A percentile compares a stretch with the other conserved stretches of the same genome.
Conservation (phyloP, 2,888 invertebrate species). For the Thera obeliscata region DNA sequence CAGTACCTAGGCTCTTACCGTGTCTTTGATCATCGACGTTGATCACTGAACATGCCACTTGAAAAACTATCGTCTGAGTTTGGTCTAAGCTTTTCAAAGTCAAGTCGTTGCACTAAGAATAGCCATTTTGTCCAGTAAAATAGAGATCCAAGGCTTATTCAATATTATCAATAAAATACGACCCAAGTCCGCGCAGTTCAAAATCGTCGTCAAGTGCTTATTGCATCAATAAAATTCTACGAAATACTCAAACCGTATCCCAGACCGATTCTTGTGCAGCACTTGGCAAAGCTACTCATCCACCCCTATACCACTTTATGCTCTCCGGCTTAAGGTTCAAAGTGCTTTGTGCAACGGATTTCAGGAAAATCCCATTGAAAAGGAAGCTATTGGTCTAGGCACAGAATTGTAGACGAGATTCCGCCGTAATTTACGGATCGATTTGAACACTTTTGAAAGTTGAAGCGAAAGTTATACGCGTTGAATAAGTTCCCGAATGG, state of each 20-base stretch:
- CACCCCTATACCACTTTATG: conserved; percentile 28
- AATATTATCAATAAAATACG: conserved; percentile 33
- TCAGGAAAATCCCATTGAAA: conserved; percentile 28
- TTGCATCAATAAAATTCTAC: conserved; percentile 74
- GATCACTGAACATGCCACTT: no score
- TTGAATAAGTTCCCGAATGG: conserved; percentile 41
- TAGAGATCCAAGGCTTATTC: conserved; percentile 21
- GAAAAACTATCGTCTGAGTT: not conserved
- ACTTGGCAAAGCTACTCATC: conserved; percentile 29
- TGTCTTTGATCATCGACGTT: no score
- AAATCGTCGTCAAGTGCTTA: conserved; percentile 64
- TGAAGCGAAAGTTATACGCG: conserved; percentile 41
- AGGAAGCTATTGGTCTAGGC: conserved; percentile 51
- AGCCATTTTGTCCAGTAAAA: conserved; percentile 21
- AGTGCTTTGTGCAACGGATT: conserved; percentile 27
- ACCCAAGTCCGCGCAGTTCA: conserved; percentile 27
- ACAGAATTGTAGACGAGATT: conserved; percentile 52
- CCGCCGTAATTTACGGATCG: conserved; percentile 52
- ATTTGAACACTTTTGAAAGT: conserved; percentile 55
- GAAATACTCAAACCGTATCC: conserved; percentile 62
- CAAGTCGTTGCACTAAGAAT: conserved; percentile 5
- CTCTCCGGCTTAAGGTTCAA: conserved; percentile 21
- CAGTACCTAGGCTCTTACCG: no score
- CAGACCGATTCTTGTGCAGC: conserved; percentile 55
- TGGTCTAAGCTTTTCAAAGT: not conserved